Evolutionary conservation across 2,113 vertebrate genomes (phyloP).

Genomic region (Cyrtonyx montezumae): DNA sequence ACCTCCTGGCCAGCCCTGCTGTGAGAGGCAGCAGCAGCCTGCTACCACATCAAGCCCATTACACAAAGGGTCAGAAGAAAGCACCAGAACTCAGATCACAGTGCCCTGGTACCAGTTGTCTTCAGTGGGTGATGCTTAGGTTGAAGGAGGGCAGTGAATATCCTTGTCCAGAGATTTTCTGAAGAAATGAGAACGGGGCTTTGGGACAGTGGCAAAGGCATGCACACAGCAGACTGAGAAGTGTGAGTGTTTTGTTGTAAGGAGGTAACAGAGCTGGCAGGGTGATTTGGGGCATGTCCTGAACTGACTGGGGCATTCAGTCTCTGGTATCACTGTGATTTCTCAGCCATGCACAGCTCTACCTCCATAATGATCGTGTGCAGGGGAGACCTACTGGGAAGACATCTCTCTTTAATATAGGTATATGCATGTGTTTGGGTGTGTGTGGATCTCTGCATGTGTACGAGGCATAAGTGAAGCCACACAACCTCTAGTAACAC

Average conservation of each 20-base stretch:
- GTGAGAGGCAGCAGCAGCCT: not conserved
- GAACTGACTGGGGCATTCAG: not conserved
- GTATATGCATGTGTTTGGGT: not conserved
- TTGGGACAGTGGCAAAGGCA: not conserved
- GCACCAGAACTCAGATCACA: accelerated
- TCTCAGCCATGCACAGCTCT: not conserved
- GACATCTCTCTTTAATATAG: not conserved
- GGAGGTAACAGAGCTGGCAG: not conserved
- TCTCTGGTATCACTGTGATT: not conserved
- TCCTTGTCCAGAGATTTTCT: not conserved
- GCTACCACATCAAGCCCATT: not conserved
- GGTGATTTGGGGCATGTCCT: not conserved
- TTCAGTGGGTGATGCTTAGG: not conserved
- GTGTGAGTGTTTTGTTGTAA: not conserved
- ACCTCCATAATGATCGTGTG: not conserved
- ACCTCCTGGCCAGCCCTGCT: not conserved
- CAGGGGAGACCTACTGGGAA: not conserved
- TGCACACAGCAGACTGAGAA: not conserved
- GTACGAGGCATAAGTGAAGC: not conserved
- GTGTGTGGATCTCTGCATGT: not conserved
- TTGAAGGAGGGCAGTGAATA: not conserved
- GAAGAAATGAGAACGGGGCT: not conserved
- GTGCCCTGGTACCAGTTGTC: not conserved
- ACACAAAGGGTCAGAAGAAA: not conserved
- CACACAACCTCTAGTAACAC: not conserved